Evolutionary conservation across 2,113 vertebrate genomes (phyloP).

Genomic region (Poeciliopsis occidentalis): DNA sequence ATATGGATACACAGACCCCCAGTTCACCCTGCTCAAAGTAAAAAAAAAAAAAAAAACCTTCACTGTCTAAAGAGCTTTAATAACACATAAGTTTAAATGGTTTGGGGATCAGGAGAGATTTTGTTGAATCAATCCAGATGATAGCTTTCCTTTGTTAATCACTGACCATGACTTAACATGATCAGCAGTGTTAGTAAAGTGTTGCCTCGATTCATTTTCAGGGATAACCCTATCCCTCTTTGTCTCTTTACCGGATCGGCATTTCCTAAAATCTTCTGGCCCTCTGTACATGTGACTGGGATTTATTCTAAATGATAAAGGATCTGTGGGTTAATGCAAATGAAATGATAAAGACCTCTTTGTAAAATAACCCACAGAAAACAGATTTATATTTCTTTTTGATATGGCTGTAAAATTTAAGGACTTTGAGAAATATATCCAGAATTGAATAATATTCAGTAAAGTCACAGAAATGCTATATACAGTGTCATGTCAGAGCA

Average conservation of each 20-base stretch:
- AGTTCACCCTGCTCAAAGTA: slow-evolving; percentile 56
- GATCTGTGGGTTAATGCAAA: slow-evolving; percentile 47
- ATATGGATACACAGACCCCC: slow-evolving; percentile 73
- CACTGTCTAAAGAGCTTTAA: slow-evolving; percentile 71
- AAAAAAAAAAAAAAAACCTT: slow-evolving; percentile 51
- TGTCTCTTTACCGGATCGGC: slow-evolving; percentile 57
- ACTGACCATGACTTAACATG: slow-evolving; percentile 72
- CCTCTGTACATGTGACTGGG: slow-evolving; percentile 38
- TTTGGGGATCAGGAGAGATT: slow-evolving; percentile 79
- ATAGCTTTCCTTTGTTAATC: slow-evolving; percentile 78
- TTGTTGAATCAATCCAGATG: slow-evolving; percentile 76
- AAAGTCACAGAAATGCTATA: neutral
- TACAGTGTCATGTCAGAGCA: too few species aligned
- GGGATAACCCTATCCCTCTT: slow-evolving; percentile 65
- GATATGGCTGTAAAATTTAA: slow-evolving; percentile 14
- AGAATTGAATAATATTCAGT: slow-evolving; percentile 23
- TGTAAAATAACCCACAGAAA: slow-evolving; percentile 32
- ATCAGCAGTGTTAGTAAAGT: slow-evolving; percentile 73
- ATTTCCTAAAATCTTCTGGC: slow-evolving; percentile 41
- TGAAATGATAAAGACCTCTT: slow-evolving; percentile 54
- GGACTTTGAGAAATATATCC: neutral
- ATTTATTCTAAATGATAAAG: slow-evolving; percentile 45
- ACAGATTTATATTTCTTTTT: slow-evolving; percentile 28
- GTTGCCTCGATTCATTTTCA: slow-evolving; percentile 72
- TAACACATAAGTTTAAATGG: slow-evolving; percentile 70